These are phyloP conservation scores for Natrix natrix DNA, from an alignment of 2,797 vertebrate species.

Conservation along the genomic window DNA sequence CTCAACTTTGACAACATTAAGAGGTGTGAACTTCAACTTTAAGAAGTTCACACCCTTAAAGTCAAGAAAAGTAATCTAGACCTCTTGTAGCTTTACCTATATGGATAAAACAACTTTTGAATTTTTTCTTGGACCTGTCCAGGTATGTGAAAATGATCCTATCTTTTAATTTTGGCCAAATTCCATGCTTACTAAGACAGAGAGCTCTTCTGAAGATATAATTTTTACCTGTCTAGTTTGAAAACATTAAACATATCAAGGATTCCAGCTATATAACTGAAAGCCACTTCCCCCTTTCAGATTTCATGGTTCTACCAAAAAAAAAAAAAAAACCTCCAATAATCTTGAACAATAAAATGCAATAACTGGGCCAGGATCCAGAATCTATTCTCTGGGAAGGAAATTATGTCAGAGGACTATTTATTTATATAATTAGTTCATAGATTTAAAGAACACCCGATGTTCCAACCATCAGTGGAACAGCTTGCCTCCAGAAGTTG, in stretches of 20 bases:
- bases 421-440: neutral
- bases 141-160: neutral
- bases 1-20: neutral
- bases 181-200: neutral
- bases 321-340: neutral
- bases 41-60: neutral
- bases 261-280: neutral
- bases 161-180: neutral
- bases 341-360: neutral
- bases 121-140: neutral
- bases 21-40: neutral
- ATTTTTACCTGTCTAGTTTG: neutral
- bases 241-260: neutral
- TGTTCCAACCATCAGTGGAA: too few species aligned
- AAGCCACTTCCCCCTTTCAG: neutral
- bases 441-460: neutral
- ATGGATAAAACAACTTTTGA: neutral
- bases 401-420: neutral
- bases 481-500: too few species aligned
- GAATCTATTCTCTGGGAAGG: neutral
- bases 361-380: neutral
- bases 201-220: neutral
- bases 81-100: neutral
- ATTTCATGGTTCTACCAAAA: neutral
- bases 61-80: neutral